phyloP scores from a whole-genome alignment of 2,797 vertebrate species.

The Lepus oiostolus region DNA sequence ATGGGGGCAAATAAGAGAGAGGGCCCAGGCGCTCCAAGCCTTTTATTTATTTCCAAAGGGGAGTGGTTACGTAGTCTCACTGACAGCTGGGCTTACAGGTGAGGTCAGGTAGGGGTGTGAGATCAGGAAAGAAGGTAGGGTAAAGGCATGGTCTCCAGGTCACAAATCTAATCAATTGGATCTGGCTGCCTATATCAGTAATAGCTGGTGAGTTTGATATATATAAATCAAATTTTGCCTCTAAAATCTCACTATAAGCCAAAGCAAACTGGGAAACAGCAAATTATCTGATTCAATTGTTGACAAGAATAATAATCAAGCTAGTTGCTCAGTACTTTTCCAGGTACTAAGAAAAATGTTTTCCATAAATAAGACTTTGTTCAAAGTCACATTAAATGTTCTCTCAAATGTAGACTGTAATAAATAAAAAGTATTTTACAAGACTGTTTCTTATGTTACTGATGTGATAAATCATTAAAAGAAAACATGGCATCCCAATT shows the following conservation, averaged over 20 bases:
- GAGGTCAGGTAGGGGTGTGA: no score
- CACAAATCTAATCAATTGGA: no score
- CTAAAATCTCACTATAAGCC: constrained; percentile 45
- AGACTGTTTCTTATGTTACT: not conserved
- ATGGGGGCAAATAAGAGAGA: no score
- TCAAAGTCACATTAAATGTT: constrained; percentile 10
- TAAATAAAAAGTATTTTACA: constrained; percentile 29
- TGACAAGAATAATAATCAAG: not conserved
- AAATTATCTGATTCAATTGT: not conserved
- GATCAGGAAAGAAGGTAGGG: no score
- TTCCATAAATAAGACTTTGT: not conserved
- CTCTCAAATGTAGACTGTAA: constrained; percentile 32
- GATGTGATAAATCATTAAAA: constrained; percentile 55
- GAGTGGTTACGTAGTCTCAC: no score
- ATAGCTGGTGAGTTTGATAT: not conserved
- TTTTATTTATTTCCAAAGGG: no score
- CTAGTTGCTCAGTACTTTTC: constrained; percentile 43
- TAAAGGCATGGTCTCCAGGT: no score
- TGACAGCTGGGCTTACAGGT: no score
- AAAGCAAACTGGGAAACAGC: constrained; percentile 28
- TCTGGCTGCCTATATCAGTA: not conserved
- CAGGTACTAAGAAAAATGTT: constrained; percentile 58
- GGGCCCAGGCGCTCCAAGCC: no score
- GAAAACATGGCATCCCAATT: constrained; percentile 24
- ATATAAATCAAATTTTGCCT: not conserved